A percentile compares a stretch with the other conserved stretches of the same genome.
Conservation (phyloP, 2,113 vertebrate genomes). For the Pangasianodon gigas region DNA sequence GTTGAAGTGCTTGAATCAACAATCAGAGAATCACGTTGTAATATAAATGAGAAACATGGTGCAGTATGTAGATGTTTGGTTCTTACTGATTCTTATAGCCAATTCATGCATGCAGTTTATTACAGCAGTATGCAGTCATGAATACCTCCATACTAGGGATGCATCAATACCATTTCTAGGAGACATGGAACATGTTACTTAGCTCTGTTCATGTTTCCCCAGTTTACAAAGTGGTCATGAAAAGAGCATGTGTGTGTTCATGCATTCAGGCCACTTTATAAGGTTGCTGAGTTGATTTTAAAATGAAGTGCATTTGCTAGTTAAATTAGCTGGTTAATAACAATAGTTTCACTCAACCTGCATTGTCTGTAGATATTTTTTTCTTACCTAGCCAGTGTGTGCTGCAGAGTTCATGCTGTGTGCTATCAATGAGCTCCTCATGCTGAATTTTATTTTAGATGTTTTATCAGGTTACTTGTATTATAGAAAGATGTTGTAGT, state of each 20-base stretch:
- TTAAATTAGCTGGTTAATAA: too few species aligned
- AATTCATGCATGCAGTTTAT: background rate
- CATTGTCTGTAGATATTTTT: background rate
- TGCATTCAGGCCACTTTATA: background rate
- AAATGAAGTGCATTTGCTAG: background rate
- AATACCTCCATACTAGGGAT: background rate
- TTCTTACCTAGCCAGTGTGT: background rate
- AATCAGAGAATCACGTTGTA: background rate
- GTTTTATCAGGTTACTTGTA: background rate
- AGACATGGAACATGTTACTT: background rate
- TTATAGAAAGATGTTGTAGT: background rate
- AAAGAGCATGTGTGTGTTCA: too few species aligned
- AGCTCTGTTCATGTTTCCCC: background rate
- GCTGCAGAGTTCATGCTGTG: background rate
- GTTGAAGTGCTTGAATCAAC: background rate
- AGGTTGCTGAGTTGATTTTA: background rate
- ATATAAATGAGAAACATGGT: background rate
- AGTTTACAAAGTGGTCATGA: background rate
- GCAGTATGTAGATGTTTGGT: background rate
- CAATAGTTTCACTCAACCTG: background rate
- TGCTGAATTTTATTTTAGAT: background rate
- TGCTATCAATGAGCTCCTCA: background rate
- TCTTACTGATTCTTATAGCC: background rate
- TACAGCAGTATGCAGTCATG: background rate
- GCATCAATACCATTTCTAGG: background rate